phyloP scores from a whole-genome alignment of 53 echinoderm and acorn worm genomes.

The Echinometra lucunter region DNA sequence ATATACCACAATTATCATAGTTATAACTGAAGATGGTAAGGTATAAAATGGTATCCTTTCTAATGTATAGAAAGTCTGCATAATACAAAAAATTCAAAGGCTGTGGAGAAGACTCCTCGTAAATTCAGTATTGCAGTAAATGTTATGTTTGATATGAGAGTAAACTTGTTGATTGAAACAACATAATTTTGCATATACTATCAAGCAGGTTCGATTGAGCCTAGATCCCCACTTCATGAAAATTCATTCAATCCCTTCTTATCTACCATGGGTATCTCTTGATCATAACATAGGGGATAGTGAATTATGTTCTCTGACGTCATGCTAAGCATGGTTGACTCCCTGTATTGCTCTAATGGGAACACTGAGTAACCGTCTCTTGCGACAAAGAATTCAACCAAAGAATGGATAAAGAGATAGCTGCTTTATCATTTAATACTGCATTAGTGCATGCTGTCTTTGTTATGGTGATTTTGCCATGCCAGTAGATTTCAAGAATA shows the following conservation, averaged over 20 bases:
- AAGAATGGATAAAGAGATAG: not conserved
- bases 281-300: not conserved
- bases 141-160: not conserved
- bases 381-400: not conserved
- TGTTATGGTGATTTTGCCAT: not conserved
- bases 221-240: not conserved
- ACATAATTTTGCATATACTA: not conserved
- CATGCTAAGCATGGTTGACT: not conserved
- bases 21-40: too few species aligned
- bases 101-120: not conserved
- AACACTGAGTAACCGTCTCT: not conserved
- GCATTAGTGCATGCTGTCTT: not conserved
- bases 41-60: too few species aligned
- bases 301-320: not conserved
- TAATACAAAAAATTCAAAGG: not conserved
- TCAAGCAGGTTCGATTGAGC: not conserved
- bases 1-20: too few species aligned
- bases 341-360: not conserved
- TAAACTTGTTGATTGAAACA: not conserved
- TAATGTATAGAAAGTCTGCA: too few species aligned
- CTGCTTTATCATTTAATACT: not conserved
- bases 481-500: not conserved
- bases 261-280: not conserved
- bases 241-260: not conserved
- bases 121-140: not conserved